phyloP scores from a whole-genome alignment of 2,113 vertebrate genomes.

The Accipiter virgatus region DNA sequence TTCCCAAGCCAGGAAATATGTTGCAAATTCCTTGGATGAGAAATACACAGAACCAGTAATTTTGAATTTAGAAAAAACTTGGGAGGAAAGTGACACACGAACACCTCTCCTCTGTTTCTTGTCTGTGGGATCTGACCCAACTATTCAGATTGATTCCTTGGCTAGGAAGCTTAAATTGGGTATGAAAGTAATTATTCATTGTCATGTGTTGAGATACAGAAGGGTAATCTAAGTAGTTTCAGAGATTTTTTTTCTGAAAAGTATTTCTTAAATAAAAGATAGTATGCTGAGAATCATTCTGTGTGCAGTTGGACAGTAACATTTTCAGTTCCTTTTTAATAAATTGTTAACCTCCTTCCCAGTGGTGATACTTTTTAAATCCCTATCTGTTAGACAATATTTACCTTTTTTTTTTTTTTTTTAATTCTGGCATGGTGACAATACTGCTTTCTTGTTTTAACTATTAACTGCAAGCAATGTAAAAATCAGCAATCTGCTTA shows the following conservation, averaged over 20 bases:
- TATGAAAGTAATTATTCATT: constrained; percentile 45
- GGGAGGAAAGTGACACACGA: constrained; percentile 74
- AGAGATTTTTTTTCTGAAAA: neutral
- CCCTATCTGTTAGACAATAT: neutral
- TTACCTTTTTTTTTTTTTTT: neutral
- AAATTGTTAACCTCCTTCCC: neutral
- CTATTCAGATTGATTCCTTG: constrained; percentile 71
- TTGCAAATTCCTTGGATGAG: constrained; percentile 71
- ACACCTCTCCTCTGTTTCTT: constrained; percentile 81
- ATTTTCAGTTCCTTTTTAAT: neutral
- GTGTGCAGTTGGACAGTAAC: neutral
- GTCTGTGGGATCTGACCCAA: constrained; percentile 79
- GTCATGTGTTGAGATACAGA: neutral
- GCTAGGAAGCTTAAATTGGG: constrained; percentile 76
- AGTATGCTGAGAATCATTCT: neutral
- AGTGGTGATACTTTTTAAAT: neutral
- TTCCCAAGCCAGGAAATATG: constrained; percentile 79
- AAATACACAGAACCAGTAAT: constrained; percentile 79
- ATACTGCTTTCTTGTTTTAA: neutral
- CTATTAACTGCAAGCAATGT: neutral
- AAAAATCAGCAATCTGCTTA: neutral
- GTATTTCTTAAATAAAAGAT: neutral
- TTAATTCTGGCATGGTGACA: neutral
- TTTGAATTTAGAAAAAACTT: constrained; percentile 76
- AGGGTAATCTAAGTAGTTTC: neutral